Percentiles rank a stretch among this genome's conserved stretches.
These are phyloP conservation scores for Metopolophium dirhodum DNA, from an alignment of 1,140 invertebrate species.

Conservation along the genomic window DNA sequence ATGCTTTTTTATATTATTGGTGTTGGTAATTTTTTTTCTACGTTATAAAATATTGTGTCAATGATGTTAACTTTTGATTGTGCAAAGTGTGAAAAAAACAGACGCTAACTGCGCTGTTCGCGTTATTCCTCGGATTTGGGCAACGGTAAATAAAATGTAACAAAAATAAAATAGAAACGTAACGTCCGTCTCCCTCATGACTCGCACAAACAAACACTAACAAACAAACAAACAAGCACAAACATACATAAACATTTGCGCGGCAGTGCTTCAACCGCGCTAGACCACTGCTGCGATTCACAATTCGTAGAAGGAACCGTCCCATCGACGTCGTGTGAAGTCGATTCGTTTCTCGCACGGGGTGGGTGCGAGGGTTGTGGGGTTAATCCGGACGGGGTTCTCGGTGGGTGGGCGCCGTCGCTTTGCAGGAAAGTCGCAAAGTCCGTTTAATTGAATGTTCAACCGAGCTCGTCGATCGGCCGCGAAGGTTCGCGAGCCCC, in stretches of 20 bases:
- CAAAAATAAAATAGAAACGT: not conserved
- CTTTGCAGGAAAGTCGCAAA: not conserved
- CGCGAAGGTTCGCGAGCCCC: not conserved
- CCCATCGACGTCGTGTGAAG: not conserved
- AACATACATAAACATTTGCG: not conserved
- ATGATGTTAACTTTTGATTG: not conserved
- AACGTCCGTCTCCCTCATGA: not conserved
- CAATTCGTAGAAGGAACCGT: not conserved
- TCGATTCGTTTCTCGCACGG: not conserved
- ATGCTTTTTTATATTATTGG: no score
- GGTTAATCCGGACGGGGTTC: not conserved
- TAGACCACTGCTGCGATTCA: not conserved
- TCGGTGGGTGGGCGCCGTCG: no score
- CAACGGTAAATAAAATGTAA: not conserved
- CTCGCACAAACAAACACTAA: no score
- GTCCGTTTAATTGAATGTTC: not conserved
- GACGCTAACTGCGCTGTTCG: not conserved
- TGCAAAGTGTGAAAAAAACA: not conserved
- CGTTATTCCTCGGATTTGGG: no score
- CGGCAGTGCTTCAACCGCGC: not conserved
- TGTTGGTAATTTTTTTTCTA: not conserved
- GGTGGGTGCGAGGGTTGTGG: not conserved
- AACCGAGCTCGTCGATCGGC: not conserved
- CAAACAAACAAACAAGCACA: not conserved
- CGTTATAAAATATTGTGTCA: not conserved